Evolutionary conservation across 2,888 invertebrate species (phyloP).

Genomic region (Subacronicta megacephala): DNA sequence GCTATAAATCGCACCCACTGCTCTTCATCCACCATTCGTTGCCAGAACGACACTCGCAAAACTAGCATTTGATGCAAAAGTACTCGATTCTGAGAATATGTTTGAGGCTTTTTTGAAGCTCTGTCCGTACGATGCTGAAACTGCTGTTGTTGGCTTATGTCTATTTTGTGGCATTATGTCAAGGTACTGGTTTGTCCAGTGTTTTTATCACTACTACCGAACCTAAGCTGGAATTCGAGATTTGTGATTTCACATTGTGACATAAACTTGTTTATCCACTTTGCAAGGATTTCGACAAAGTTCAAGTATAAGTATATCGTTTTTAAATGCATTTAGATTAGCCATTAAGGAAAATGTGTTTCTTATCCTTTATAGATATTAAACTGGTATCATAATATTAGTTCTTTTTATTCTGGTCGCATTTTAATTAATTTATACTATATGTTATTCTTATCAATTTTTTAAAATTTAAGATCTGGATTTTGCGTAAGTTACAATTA

Average conservation of each 20-base stretch:
- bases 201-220: constrained; percentile 42
- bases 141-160: constrained; percentile 54
- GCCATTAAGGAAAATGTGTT: neutral
- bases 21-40: constrained; percentile 18
- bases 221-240: constrained; percentile 29
- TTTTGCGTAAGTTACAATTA: too few species aligned
- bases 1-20: constrained; percentile 42
- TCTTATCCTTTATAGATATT: too few species aligned
- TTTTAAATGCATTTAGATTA: constrained; percentile 2
- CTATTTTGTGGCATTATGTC: constrained; percentile 47
- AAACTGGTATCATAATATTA: constrained; percentile 11
- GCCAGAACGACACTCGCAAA: neutral
- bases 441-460: neutral
- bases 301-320: constrained; percentile 13
- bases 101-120: constrained; percentile 19
- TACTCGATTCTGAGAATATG: neutral
- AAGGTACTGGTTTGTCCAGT: constrained; percentile 45
- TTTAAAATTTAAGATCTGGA: too few species aligned
- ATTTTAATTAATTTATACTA: constrained; percentile 1
- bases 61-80: constrained; percentile 17
- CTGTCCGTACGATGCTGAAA: constrained; percentile 42
- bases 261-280: constrained; percentile 37
- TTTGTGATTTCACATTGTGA: constrained; percentile 32
- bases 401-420: neutral
- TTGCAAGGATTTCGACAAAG: constrained; percentile 39